Evolutionary conservation across 2,797 vertebrate genomes (phyloP).

Genomic region (Pseudopleuronectes americanus): DNA sequence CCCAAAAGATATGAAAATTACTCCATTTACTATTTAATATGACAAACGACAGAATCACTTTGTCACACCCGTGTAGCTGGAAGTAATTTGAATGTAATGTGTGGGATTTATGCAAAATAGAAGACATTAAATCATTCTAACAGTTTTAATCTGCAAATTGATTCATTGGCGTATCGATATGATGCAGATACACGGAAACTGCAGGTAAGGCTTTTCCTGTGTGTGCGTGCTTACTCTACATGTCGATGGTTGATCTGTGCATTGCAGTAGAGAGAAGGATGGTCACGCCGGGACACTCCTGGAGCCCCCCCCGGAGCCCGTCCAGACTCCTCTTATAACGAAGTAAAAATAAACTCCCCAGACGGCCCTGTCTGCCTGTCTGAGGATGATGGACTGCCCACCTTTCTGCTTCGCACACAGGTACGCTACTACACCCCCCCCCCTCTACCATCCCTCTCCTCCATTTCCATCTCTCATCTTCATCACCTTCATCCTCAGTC

Average conservation of each 20-base stretch:
- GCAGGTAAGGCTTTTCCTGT: not conserved
- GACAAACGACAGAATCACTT: too few species aligned
- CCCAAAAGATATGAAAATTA: too few species aligned
- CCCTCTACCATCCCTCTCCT: slow-evolving; percentile 3
- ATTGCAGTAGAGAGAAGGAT: slow-evolving; percentile 34
- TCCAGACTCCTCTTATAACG: slow-evolving; percentile 49
- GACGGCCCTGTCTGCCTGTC: slow-evolving; percentile 74
- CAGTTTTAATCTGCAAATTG: too few species aligned
- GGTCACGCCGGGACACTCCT: slow-evolving; percentile 52
- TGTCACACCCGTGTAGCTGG: too few species aligned
- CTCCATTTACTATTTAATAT: too few species aligned
- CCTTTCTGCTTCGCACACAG: slow-evolving; percentile 69
- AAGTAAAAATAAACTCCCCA: slow-evolving; percentile 80
- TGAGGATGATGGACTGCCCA: slow-evolving; percentile 73
- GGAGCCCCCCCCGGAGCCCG: slow-evolving; percentile 29
- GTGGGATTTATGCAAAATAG: too few species aligned
- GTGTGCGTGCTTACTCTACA: slow-evolving; percentile 10
- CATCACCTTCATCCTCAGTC: slow-evolving; percentile 40
- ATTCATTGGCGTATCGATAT: too few species aligned
- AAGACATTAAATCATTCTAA: too few species aligned
- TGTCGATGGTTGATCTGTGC: slow-evolving; percentile 6
- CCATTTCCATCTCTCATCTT: slow-evolving; percentile 42
- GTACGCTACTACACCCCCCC: slow-evolving; percentile 25
- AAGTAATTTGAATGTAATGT: too few species aligned
- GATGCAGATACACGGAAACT: too few species aligned